Evolutionary conservation across 2,888 invertebrate species (phyloP).

Genomic region (Argyresthia albistria): DNA sequence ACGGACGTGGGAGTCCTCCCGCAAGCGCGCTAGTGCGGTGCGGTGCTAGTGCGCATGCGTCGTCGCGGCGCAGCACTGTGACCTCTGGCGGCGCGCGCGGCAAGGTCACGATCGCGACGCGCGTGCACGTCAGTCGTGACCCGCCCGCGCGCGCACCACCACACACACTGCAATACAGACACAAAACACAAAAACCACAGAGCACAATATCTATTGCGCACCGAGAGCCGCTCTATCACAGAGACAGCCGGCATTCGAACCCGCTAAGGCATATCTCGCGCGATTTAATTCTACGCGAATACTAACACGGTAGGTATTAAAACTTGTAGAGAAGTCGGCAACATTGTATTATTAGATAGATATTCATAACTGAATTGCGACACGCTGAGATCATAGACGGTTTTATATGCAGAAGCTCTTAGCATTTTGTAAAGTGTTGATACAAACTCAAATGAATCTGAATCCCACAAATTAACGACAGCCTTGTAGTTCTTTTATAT

Average conservation of each 20-base stretch:
- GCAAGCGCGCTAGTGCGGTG: neutral
- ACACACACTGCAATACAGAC: constrained; percentile 37
- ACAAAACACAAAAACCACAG: constrained; percentile 38
- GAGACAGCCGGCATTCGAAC: constrained; percentile 29
- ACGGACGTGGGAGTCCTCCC: too few species aligned
- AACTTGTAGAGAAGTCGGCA: constrained; percentile 13
- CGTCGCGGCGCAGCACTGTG: constrained; percentile 44
- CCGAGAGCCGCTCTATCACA: constrained; percentile 39
- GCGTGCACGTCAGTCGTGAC: constrained; percentile 69
- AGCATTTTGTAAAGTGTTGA: neutral
- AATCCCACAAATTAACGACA: neutral
- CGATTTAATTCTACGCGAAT: constrained; percentile 29
- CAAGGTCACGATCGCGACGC: constrained; percentile 65
- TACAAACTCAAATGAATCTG: neutral
- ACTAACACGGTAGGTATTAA: constrained; percentile 3
- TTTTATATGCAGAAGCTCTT: constrained; percentile 18
- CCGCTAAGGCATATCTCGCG: constrained; percentile 28
- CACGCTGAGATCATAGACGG: constrained; percentile 47
- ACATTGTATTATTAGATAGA: constrained; percentile 13
- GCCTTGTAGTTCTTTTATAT: neutral
- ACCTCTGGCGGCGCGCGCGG: constrained; percentile 61
- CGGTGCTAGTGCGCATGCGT: neutral
- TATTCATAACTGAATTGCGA: constrained; percentile 31
- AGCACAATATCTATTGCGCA: constrained; percentile 44
- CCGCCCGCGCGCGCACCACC: constrained; percentile 52